A percentile compares a stretch with the other conserved stretches of the same genome.
These are phyloP conservation scores for Columba guinea DNA, from an alignment of 2,797 vertebrate genomes.

Conservation along the genomic window DNA sequence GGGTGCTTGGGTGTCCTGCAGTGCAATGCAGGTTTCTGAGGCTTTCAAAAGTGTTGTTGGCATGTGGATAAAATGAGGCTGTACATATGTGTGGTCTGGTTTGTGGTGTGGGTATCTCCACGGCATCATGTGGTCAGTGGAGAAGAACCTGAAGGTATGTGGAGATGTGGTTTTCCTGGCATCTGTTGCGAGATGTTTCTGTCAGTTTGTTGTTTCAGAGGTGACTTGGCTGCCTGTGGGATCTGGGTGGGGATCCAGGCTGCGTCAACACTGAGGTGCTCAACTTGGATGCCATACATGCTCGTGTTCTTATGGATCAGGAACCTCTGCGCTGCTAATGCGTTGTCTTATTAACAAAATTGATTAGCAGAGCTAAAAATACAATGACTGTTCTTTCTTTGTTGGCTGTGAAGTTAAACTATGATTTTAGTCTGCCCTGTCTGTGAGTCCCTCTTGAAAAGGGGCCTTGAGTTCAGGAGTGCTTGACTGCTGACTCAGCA, in stretches of 20 bases:
- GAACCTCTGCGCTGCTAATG: background rate
- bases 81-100: background rate
- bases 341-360: background rate
- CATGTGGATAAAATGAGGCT: background rate
- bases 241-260: background rate
- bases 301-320: background rate
- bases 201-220: background rate
- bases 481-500: background rate
- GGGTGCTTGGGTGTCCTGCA: background rate
- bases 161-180: background rate
- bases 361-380: background rate
- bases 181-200: accelerated
- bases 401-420: background rate
- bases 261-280: background rate
- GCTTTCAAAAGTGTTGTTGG: background rate
- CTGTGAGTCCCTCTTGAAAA: accelerated
- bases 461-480: background rate
- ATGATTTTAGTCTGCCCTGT: background rate
- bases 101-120: background rate
- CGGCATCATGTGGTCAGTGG: background rate
- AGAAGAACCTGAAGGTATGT: background rate
- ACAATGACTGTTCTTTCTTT: background rate
- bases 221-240: background rate
- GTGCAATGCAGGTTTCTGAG: accelerated
- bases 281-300: background rate